Evolutionary conservation across 2,888 invertebrate species (phyloP).

Genomic region (Timema cristinae): DNA sequence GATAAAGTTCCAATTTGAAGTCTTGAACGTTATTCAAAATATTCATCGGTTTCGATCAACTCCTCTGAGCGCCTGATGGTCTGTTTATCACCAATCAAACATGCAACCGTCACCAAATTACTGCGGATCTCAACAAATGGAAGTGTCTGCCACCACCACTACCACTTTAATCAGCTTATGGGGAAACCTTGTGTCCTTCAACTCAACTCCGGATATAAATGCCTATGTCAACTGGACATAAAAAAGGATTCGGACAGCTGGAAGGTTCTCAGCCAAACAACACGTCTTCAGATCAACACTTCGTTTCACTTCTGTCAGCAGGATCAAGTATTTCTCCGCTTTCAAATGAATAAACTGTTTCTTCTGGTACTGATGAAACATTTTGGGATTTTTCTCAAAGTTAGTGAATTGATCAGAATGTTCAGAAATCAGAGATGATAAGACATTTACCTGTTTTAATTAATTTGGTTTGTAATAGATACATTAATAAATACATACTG

Average conservation of each 20-base stretch:
- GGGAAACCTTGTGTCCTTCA: background rate
- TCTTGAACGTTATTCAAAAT: slow-evolving; percentile 7
- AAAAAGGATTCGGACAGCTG: background rate
- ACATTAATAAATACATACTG: no score
- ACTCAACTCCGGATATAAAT: background rate
- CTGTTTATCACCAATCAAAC: background rate
- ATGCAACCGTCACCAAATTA: background rate
- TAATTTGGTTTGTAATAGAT: no score
- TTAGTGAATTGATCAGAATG: no score
- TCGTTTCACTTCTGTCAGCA: background rate
- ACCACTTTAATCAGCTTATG: no score
- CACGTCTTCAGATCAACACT: background rate
- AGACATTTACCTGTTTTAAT: no score
- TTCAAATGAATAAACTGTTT: background rate
- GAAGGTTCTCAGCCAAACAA: background rate
- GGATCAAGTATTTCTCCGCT: background rate
- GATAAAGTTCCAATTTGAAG: background rate
- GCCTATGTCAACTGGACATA: background rate
- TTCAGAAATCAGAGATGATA: no score
- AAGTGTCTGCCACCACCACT: background rate
- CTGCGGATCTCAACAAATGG: background rate
- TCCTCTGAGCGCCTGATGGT: background rate
- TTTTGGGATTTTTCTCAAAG: no score
- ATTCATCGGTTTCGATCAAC: background rate
- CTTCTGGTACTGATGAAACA: no score